Percentiles rank a stretch among this genome's conserved stretches.
These are phyloP conservation scores for Mirza zaza DNA, from an alignment of 2,113 vertebrate genomes.

Conservation along the genomic window DNA sequence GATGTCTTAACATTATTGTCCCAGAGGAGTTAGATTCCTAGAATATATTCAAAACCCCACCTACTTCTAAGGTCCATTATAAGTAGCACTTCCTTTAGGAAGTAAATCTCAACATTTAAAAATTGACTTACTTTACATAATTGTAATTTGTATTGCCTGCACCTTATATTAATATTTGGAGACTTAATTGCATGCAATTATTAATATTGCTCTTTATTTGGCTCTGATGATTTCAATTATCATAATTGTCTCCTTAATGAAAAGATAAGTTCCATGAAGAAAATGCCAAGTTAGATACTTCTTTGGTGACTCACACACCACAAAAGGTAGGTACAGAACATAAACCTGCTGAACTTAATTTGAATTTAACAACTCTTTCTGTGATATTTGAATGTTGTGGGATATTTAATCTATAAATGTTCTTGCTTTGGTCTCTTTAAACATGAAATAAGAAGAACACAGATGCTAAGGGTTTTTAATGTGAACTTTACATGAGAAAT, in stretches of 20 bases:
- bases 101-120: constrained; percentile 3
- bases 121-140: background rate
- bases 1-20: background rate
- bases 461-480: background rate
- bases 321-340: background rate
- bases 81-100: background rate
- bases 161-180: background rate
- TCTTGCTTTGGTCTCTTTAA: background rate
- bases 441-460: background rate
- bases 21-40: background rate
- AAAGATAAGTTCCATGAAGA: constrained; percentile 17
- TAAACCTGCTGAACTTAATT: constrained; percentile 26
- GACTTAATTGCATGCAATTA: background rate
- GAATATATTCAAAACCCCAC: background rate
- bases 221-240: constrained; percentile 28
- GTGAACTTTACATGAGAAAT: background rate
- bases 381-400: background rate
- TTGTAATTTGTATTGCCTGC: background rate
- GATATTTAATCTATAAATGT: background rate
- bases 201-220: constrained; percentile 29
- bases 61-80: background rate
- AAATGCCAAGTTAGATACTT: background rate
- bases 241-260: background rate
- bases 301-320: background rate
- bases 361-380: background rate